These are phyloP conservation scores for Drosophila littoralis DNA, from an alignment of 1,140 invertebrate genomes.

Conservation along the genomic window DNA sequence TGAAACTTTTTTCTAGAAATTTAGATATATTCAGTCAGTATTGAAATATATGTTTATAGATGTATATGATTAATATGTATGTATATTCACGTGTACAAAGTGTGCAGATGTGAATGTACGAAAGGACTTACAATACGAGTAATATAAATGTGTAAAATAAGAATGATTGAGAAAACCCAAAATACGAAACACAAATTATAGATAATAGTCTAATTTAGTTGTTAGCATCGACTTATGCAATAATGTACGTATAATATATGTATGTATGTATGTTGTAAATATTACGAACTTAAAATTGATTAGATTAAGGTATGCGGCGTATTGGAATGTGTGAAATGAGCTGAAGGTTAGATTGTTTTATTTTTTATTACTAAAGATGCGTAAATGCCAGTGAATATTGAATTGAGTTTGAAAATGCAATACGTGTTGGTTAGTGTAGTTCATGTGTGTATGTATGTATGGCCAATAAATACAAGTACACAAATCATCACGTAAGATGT, in stretches of 20 bases:
- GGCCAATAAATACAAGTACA: constrained; percentile 13
- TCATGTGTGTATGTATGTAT: constrained; percentile 15
- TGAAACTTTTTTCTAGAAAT: too few relatives aligned
- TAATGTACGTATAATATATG: constrained; percentile 13
- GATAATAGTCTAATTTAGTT: not conserved
- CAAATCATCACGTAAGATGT: constrained; percentile 1
- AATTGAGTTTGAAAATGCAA: constrained; percentile 4
- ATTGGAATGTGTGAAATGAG: not conserved
- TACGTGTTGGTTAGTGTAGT: constrained; percentile 1
- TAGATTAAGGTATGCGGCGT: not conserved
- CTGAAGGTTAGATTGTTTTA: not conserved
- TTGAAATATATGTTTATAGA: constrained; percentile 1
- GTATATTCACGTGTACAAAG: not conserved
- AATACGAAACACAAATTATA: constrained; percentile 1
- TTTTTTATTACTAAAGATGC: not conserved
- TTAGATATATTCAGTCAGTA: not conserved
- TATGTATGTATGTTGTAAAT: constrained; percentile 19
- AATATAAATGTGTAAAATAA: not conserved
- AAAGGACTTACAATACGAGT: constrained; percentile 2
- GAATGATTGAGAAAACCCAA: not conserved
- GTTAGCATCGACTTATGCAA: constrained; percentile 17
- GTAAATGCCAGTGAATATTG: not conserved
- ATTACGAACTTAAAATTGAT: not conserved
- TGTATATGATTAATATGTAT: not conserved
- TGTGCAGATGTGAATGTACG: not conserved